Evolutionary conservation across 2,797 vertebrate genomes (phyloP).

Genomic region (Pelobates cultripes): DNA sequence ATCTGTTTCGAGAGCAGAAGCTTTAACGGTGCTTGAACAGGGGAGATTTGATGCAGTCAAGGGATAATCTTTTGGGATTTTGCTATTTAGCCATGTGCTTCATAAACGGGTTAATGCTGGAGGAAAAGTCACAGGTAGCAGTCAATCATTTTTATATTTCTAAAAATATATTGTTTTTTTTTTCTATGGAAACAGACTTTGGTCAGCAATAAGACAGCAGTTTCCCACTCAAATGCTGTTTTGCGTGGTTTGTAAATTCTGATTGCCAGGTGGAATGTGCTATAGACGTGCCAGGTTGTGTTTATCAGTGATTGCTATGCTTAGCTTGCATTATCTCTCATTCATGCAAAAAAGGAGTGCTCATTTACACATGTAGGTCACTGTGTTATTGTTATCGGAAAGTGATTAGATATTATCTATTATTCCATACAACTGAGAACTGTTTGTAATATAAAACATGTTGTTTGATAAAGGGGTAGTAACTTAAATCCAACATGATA

Average conservation of each 20-base stretch:
- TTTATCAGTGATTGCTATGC: neutral
- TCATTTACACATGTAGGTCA: neutral
- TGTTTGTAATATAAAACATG: neutral
- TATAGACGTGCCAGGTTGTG: neutral
- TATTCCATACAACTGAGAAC: neutral
- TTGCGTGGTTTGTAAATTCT: neutral
- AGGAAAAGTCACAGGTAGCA: neutral
- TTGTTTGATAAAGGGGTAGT: neutral
- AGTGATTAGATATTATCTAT: neutral
- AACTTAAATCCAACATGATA: too few species aligned
- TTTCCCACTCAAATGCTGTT: neutral
- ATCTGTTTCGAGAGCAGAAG: slow-evolving; percentile 37
- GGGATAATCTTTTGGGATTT: neutral
- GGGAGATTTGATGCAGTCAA: neutral
- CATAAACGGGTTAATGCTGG: neutral
- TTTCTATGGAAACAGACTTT: neutral
- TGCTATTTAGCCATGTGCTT: neutral
- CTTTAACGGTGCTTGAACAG: neutral
- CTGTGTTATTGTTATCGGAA: neutral
- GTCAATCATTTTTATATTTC: neutral
- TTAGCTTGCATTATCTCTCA: neutral
- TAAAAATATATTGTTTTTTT: neutral
- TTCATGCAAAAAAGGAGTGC: slow-evolving; percentile 9
- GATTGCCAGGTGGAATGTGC: neutral
- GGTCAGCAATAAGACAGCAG: neutral